These are phyloP conservation scores for Amblyjoppa fuscipennis DNA, from an alignment of 2,888 invertebrate species.

Conservation along the genomic window DNA sequence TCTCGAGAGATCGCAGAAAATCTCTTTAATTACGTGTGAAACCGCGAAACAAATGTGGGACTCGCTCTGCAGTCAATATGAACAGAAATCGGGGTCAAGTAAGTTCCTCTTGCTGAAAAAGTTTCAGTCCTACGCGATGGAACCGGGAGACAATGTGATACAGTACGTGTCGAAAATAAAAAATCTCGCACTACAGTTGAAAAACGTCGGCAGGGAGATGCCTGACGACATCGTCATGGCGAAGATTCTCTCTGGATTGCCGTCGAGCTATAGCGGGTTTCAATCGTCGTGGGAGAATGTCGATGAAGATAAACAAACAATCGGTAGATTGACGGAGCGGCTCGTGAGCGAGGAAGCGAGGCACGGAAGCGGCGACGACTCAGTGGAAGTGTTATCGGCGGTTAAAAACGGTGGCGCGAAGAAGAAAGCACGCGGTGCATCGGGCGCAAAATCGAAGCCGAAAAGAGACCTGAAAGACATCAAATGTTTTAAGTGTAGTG, in stretches of 20 bases:
- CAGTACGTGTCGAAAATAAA: constrained; percentile 54
- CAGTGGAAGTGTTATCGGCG: constrained; percentile 1
- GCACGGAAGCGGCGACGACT: background rate
- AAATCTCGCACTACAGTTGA: background rate
- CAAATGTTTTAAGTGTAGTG: constrained; percentile 29
- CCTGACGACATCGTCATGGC: constrained; percentile 17
- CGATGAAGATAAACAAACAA: constrained; percentile 12
- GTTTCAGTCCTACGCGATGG: constrained; percentile 40
- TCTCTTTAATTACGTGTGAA: constrained; percentile 69
- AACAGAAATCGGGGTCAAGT: constrained; percentile 69
- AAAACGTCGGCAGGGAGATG: background rate
- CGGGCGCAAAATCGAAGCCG: constrained; percentile 2
- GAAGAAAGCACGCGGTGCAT: background rate
- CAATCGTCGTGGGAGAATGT: constrained; percentile 14
- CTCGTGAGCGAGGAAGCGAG: constrained; percentile 10
- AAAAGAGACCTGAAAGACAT: constrained; percentile 36
- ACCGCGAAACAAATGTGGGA: constrained; percentile 73
- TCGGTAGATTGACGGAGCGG: constrained; percentile 12
- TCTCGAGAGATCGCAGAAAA: constrained; percentile 48
- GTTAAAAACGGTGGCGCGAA: constrained; percentile 24
- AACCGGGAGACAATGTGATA: constrained; percentile 47
- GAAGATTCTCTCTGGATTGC: constrained; percentile 28
- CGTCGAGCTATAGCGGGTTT: constrained; percentile 12
- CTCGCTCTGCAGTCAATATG: constrained; percentile 68
- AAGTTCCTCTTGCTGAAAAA: constrained; percentile 60